phyloP scores from a whole-genome alignment of 2,113 vertebrate species.

The Ploceus nigricollis region DNA sequence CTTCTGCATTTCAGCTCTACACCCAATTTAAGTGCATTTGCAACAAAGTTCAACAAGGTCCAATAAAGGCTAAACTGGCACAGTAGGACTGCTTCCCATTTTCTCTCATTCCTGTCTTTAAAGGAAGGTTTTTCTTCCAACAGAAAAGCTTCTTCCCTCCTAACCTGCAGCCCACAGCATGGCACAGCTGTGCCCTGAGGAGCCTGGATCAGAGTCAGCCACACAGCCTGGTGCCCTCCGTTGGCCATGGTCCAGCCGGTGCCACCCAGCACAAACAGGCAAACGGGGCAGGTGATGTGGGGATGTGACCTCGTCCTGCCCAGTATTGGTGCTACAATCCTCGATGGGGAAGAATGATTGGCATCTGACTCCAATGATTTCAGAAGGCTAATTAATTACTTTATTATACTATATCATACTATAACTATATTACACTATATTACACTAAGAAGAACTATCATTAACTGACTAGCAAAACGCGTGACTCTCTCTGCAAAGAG shows the following conservation, averaged over 20 bases:
- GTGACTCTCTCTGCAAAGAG: too few relatives aligned
- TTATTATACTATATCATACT: too few relatives aligned
- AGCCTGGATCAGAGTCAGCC: not conserved
- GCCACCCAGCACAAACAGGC: rapidly evolving
- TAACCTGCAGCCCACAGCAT: rapidly evolving
- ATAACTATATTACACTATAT: too few relatives aligned
- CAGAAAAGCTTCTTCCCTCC: not conserved
- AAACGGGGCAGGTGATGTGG: rapidly evolving
- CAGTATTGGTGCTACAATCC: too few relatives aligned
- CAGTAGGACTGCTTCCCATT: not conserved
- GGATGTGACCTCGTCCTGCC: not conserved
- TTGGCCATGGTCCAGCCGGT: rapidly evolving
- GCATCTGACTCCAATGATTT: too few relatives aligned
- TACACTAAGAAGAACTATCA: too few relatives aligned
- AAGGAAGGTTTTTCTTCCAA: not conserved
- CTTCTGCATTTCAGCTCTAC: not conserved
- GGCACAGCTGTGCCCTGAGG: not conserved
- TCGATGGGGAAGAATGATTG: too few relatives aligned
- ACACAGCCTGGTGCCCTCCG: not conserved
- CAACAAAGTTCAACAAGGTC: not conserved
- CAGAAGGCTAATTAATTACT: too few relatives aligned
- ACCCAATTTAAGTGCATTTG: not conserved
- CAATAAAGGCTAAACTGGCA: not conserved
- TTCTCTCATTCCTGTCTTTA: not conserved
- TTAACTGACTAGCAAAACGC: too few relatives aligned